Evolutionary conservation across 1,140 invertebrate genomes (phyloP), one percentile per base, ranked within the genome.

Genomic region (Zaprionus tsacasi): DNA sequence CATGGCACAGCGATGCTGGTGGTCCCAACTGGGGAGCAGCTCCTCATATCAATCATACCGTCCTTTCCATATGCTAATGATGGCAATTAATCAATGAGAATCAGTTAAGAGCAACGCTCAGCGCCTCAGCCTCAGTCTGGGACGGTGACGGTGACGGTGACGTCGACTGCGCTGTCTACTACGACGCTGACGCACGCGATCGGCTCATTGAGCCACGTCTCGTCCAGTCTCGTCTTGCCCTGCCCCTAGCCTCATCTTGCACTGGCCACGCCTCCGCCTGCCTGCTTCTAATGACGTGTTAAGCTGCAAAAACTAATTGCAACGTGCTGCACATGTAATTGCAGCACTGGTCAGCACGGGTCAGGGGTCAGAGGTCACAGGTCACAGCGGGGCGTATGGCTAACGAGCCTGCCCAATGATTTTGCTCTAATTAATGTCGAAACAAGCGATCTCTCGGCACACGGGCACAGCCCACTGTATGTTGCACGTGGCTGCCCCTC

Each of bases 71-170:
- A 88, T 88, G 85, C 85, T 88, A 88, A 88, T 89, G 81, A 88
- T 85, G 75, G 85, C 85, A 88, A 88, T 88, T 88, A 88, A 88
- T 88, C 85, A 88, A 88, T 88, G 78, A 56, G 78, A 85, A 90
- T 88, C 85, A 85, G 81, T 88, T 89, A 88, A 79, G 71, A 81
- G 58, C 35, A 56, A 76, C 48, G 58, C 60, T 45, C 38, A 43
- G 45, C 45, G 45, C 45, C 1, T 21, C 67, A 50, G 8, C 33
- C n/a, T 21, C 67, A 50, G 8, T 15, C n/a, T 45, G 48, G 38
- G 45, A 43, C 60, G 43, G 38, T 67, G 74, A 27, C 21, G 35
- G 30, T 38, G 21, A n/a, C n/a, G 4, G 25, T 4, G 27, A 30
- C 27, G 27, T 30, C 27, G 27, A 30, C 27, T 30, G 27, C 38